Conservation (phyloP, 30 jellyfish, hydroid and myxozoan genomes). For the Pseudorhiza aurosa region DNA sequence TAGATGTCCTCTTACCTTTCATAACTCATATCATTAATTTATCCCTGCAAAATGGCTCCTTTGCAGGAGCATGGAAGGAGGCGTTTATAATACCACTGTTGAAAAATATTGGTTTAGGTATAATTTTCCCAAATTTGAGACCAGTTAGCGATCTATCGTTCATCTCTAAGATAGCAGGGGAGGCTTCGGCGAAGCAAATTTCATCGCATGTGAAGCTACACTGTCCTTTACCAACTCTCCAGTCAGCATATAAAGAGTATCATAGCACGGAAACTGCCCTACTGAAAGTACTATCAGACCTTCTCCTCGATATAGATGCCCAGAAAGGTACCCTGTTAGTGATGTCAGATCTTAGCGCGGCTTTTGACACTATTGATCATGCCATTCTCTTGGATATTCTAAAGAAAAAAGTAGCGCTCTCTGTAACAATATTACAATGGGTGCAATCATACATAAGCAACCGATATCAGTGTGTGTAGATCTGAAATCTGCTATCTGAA, state of each 20-base stretch:
- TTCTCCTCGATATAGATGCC: slow-evolving; percentile 11
- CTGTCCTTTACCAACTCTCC: slow-evolving; percentile 37
- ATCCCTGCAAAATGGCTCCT: slow-evolving; percentile 3
- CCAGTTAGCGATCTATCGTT: slow-evolving; percentile 47
- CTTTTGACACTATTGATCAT: slow-evolving; percentile 56
- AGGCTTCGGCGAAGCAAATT: slow-evolving; percentile 5
- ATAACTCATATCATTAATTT: not conserved
- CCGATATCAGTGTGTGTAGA: slow-evolving; percentile 14
- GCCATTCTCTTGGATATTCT: slow-evolving; percentile 33
- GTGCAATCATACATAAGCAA: slow-evolving; percentile 30
- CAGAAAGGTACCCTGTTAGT: slow-evolving; percentile 36
- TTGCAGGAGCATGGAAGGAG: slow-evolving; percentile 32
- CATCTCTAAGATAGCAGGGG: slow-evolving; percentile 39
- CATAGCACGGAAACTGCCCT: slow-evolving; percentile 52
- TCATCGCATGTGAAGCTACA: slow-evolving; percentile 27
- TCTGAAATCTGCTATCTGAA: slow-evolving; percentile 16
- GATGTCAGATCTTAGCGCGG: slow-evolving; percentile 47
- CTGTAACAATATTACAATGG: slow-evolving; percentile 19
- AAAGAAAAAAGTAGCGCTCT: slow-evolving; percentile 15
- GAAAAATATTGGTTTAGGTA: slow-evolving; percentile 39
- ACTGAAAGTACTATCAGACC: slow-evolving; percentile 13
- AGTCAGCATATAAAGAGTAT: slow-evolving; percentile 37
- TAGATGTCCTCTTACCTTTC: slow-evolving; percentile 12
- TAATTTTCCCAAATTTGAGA: slow-evolving; percentile 20
- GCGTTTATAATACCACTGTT: slow-evolving; percentile 33